Percentiles rank a stretch among this genome's conserved stretches.
phyloP scores from a whole-genome alignment of 2,888 invertebrate genomes.

The Drosophila subsilvestris region DNA sequence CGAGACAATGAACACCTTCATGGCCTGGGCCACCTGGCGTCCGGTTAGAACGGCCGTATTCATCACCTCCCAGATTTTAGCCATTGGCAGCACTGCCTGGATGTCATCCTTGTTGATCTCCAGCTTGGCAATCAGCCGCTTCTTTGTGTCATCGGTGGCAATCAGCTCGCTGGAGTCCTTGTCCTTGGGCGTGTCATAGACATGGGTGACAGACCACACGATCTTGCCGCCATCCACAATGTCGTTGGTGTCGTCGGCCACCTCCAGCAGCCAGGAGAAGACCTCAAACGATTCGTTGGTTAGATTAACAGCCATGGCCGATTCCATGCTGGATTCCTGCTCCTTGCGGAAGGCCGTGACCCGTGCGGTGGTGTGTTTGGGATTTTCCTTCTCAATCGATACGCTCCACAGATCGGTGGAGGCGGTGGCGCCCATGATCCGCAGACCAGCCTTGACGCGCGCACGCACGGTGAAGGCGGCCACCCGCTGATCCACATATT shows the following conservation, averaged over 20 bases:
- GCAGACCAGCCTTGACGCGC: constrained; percentile 94
- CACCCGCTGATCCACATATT: constrained; percentile 88
- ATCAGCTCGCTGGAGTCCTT: constrained; percentile 79
- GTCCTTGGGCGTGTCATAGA: constrained; percentile 86
- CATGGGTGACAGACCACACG: constrained; percentile 93
- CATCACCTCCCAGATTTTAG: constrained; percentile 98
- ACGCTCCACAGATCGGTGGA: constrained; percentile 93
- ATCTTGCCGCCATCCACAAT: constrained; percentile 93
- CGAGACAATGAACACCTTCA: constrained; percentile 97
- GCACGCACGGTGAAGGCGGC: constrained; percentile 95
- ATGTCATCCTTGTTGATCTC: constrained; percentile 97
- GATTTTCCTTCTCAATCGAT: constrained; percentile 91
- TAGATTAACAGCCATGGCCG: constrained; percentile 59
- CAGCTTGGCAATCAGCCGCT: constrained; percentile 91
- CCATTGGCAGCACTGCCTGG: constrained; percentile 96
- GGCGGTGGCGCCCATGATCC: constrained; percentile 92
- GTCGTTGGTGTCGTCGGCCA: constrained; percentile 91
- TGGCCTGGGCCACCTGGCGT: constrained; percentile 95
- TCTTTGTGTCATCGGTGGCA: constrained; percentile 84
- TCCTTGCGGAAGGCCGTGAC: constrained; percentile 92
- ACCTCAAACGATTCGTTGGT: constrained; percentile 89
- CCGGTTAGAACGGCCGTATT: constrained; percentile 98
- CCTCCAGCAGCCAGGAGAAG: constrained; percentile 96
- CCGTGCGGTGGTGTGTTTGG: constrained; percentile 93
- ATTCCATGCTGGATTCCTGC: constrained; percentile 55